These are phyloP conservation scores for Druon quercuslanigerum DNA, from an alignment of 1,140 invertebrate genomes.

Conservation along the genomic window DNA sequence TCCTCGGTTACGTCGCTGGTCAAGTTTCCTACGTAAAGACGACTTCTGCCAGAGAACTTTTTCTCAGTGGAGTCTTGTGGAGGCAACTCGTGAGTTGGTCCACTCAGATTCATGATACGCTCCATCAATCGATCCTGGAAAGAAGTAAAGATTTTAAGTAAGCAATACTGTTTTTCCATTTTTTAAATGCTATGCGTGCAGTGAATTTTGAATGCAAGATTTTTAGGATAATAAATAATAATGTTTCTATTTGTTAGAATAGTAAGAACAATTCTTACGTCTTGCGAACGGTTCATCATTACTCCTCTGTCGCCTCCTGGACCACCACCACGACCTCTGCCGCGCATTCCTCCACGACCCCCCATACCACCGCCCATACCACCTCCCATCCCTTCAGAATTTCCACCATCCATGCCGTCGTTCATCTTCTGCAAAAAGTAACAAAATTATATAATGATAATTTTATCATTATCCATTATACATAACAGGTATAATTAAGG, in stretches of 20 bases:
- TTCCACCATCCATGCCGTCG: constrained; percentile 64
- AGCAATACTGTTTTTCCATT: not conserved
- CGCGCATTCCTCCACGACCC: constrained; percentile 58
- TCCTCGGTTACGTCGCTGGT: constrained; percentile 91
- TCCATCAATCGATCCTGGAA: constrained; percentile 83
- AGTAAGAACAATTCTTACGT: constrained; percentile 58
- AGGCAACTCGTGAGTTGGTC: constrained; percentile 84
- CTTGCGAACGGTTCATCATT: constrained; percentile 68
- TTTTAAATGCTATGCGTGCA: too few relatives aligned
- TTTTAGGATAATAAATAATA: not conserved
- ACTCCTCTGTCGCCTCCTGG: constrained; percentile 34
- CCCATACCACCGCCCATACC: constrained; percentile 46
- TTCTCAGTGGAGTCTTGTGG: constrained; percentile 83
- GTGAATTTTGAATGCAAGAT: not conserved
- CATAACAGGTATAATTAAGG: too few relatives aligned
- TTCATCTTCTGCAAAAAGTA: constrained; percentile 61
- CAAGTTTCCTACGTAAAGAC: constrained; percentile 96
- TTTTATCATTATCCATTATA: too few relatives aligned
- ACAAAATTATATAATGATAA: not conserved
- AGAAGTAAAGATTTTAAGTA: not conserved
- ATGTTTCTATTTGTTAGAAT: not conserved
- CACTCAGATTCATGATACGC: constrained; percentile 82
- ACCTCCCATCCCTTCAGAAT: constrained; percentile 36
- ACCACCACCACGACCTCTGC: constrained; percentile 66
- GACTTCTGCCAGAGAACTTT: constrained; percentile 92